phyloP scores from a whole-genome alignment of 2,888 invertebrate genomes.

The Philopedon plagiatum region DNA sequence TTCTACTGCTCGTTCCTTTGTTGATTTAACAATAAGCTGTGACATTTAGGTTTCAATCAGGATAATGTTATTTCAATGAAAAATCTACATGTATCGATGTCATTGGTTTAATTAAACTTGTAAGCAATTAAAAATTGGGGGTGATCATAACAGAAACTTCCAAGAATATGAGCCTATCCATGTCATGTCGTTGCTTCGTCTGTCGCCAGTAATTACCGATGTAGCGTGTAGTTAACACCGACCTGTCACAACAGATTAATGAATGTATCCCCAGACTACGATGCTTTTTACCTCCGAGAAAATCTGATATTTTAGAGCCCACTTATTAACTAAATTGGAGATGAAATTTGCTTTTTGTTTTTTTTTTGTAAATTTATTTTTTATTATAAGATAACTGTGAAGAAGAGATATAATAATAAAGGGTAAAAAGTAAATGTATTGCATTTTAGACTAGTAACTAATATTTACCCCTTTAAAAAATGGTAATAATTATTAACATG shows the following conservation, averaged over 20 bases:
- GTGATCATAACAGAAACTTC: constrained; percentile 42
- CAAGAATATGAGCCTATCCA: constrained; percentile 53
- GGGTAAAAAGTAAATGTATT: no score
- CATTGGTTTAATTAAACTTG: constrained; percentile 14
- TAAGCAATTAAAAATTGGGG: constrained; percentile 33
- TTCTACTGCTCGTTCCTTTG: no score
- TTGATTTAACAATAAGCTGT: no score
- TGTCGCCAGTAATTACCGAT: constrained; percentile 70
- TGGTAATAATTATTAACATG: no score
- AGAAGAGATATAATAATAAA: no score
- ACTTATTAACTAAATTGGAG: constrained; percentile 25
- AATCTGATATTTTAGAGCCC: constrained; percentile 46
- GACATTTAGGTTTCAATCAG: no score
- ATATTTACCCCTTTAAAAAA: no score
- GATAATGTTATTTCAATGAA: no score
- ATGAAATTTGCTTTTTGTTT: neutral
- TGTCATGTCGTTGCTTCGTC: constrained; percentile 60
- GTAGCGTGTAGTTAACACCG: constrained; percentile 70
- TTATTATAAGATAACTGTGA: no score
- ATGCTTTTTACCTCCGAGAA: constrained; percentile 20
- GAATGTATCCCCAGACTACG: constrained; percentile 63
- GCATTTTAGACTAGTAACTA: no score
- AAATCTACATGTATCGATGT: neutral
- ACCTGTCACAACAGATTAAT: constrained; percentile 70
- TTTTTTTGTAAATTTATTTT: no score